phyloP scores from a whole-genome alignment of 2,888 invertebrate genomes.

The Caenorhabditis imperialis region DNA sequence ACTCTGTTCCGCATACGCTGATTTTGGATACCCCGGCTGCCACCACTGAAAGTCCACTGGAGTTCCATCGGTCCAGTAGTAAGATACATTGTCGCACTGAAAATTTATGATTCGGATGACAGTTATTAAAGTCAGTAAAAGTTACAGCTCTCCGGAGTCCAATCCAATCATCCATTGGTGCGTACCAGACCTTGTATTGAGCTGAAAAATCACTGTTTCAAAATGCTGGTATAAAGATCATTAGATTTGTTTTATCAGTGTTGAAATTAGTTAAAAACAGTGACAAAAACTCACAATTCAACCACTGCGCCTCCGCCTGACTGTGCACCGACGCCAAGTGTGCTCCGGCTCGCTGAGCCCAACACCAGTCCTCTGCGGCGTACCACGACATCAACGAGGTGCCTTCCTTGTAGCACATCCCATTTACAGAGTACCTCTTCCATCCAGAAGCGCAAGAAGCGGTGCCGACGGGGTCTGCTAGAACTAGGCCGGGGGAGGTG shows the following conservation, averaged over 20 bases:
- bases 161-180: slow-evolving; percentile 37
- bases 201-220: too few species aligned
- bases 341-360: slow-evolving; percentile 26
- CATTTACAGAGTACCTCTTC: slow-evolving; percentile 17
- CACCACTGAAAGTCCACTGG: slow-evolving; percentile 33
- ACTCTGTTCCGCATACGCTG: slow-evolving; percentile 15
- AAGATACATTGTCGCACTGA: slow-evolving; percentile 28
- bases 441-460: slow-evolving; percentile 29
- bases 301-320: slow-evolving; percentile 21
- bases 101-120: too few species aligned
- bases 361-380: slow-evolving; percentile 28
- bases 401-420: slow-evolving; percentile 24
- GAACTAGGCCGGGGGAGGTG: not conserved
- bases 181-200: slow-evolving; percentile 25
- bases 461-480: slow-evolving; percentile 24
- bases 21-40: slow-evolving; percentile 25
- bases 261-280: too few species aligned
- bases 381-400: slow-evolving; percentile 12
- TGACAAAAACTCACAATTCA: slow-evolving; percentile 29
- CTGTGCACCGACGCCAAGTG: slow-evolving; percentile 30
- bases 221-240: not conserved
- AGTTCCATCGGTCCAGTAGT: slow-evolving; percentile 34
- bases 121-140: too few species aligned
- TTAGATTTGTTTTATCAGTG: too few species aligned
- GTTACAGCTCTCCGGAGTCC: slow-evolving; percentile 21